A percentile compares a stretch with the other conserved stretches of the same genome.
phyloP scores from a whole-genome alignment of 1,140 invertebrate genomes.

The Gyrodactylus bullatarudis region DNA sequence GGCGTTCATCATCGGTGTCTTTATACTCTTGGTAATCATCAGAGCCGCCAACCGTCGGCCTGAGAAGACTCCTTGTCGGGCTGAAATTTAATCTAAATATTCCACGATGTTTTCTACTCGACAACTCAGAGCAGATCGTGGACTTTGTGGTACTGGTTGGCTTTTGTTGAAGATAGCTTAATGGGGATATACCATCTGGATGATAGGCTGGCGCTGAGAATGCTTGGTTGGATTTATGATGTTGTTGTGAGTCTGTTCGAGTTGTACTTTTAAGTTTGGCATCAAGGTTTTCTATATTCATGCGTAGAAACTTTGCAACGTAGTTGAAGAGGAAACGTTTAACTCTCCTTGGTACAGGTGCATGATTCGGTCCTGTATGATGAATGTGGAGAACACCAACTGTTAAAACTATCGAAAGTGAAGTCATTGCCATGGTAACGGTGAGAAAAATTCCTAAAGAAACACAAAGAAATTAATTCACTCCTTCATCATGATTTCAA shows the following conservation, averaged over 20 bases:
- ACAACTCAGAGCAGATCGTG: no score
- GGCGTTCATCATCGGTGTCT: not conserved
- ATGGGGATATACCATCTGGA: not conserved
- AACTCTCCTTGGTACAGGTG: slow-evolving; percentile 15
- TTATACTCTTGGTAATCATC: not conserved
- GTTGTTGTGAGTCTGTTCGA: not conserved
- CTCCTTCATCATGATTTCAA: not conserved
- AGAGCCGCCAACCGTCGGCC: not conserved
- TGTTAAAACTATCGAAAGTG: slow-evolving; percentile 20
- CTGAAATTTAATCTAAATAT: not conserved
- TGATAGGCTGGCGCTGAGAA: no score
- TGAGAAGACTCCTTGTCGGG: not conserved
- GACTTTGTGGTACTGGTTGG: not conserved
- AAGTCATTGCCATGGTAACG: slow-evolving; percentile 20
- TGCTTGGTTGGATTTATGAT: no score
- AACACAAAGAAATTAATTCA: no score
- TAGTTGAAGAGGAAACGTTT: slow-evolving; percentile 9
- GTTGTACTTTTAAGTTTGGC: no score
- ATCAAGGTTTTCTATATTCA: not conserved
- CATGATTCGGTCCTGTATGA: slow-evolving; percentile 17
- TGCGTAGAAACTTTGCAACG: not conserved
- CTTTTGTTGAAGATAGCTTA: not conserved
- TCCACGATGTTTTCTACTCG: not conserved
- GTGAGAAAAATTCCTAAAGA: slow-evolving; percentile 19
- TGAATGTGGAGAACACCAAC: slow-evolving; percentile 21